Evolutionary conservation across 2,113 vertebrate genomes (phyloP), one percentile per base, ranked within the genome.

Genomic region (Leptobrachium ailaonicum): DNA sequence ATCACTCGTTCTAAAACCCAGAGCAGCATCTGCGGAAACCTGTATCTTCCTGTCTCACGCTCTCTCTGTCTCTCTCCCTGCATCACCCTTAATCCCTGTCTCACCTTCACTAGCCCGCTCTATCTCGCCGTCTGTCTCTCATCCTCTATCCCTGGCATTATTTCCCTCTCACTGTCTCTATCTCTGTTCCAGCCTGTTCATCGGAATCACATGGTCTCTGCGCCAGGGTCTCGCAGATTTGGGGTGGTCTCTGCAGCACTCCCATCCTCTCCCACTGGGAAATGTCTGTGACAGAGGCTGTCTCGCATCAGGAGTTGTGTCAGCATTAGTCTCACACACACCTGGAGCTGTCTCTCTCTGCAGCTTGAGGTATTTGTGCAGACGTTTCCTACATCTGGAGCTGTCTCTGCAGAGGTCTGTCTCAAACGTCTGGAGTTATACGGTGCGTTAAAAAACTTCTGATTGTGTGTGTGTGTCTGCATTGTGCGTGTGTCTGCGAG

Each of bases 371-470:
- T 42, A 12, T 45, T 32, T 78, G 53, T 62, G 72, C 72, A 75
- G 72, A 60, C 63, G 54, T 75, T 71, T 80, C 53, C 47, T 53
- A 73, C 70, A 79, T 74, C 78, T 44, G 56, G 78, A 74, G 41
- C 78, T 47, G 79, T 80, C 77, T 73, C n/a, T 73, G 77, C 71
- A 72, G 77, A 47, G 56, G 77, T 73, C 53, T 80, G 63, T 44
- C 72, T 81, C 79, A 54, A 11, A 47, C 71, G 62, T 81, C 79
- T 81, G 72, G 72, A 81, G 79, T 81, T 81, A 75, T 41, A 81
- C 79, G 79, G 79, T 81, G 72, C 72, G 79, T 81, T 68, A 43
- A 75, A 72, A 72, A 81, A 75, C 79, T 81, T 81, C 79, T 81
- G 72, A 12, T 56, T 67, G 70, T 73, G 62, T 73, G 78, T 56